Evolutionary conservation across 2,888 invertebrate genomes (phyloP).

Genomic region (Amphimallon solstitiale): DNA sequence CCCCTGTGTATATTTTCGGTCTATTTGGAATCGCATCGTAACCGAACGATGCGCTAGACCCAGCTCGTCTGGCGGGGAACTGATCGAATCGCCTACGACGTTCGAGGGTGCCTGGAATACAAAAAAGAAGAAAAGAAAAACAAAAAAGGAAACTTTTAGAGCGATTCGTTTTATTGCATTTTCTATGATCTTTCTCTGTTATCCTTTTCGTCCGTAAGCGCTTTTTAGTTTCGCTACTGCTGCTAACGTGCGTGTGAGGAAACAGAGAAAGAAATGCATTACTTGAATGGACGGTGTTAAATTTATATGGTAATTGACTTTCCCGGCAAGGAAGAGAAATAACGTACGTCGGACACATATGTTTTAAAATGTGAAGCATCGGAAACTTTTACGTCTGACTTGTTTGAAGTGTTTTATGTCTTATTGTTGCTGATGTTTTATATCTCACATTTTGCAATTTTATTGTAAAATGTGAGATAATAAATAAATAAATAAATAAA

Average conservation of each 20-base stretch:
- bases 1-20: constrained; percentile 50
- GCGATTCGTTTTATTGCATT: constrained; percentile 33
- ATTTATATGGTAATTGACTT: constrained; percentile 35
- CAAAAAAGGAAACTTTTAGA: constrained; percentile 29
- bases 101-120: constrained; percentile 50
- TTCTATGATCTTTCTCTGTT: constrained; percentile 17
- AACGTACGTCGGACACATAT: constrained; percentile 10
- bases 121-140: constrained; percentile 13
- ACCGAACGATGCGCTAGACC: constrained; percentile 52
- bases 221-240: not conserved
- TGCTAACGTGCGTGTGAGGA: not conserved
- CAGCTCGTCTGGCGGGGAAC: constrained; percentile 47
- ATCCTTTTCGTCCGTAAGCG: not conserved
- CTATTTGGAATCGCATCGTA: constrained; percentile 50
- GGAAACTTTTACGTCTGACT: not conserved
- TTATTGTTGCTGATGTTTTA: no score
- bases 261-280: constrained; percentile 2
- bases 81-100: constrained; percentile 49
- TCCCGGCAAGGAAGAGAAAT: constrained; percentile 18
- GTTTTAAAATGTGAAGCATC: constrained; percentile 20
- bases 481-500: no score
- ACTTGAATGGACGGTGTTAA: constrained; percentile 1
- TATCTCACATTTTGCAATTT: no score
- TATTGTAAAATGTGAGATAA: no score
- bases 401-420: no score